These are phyloP conservation scores for Cordilura impudica DNA, from an alignment of 2,888 invertebrate genomes.

Conservation along the genomic window DNA sequence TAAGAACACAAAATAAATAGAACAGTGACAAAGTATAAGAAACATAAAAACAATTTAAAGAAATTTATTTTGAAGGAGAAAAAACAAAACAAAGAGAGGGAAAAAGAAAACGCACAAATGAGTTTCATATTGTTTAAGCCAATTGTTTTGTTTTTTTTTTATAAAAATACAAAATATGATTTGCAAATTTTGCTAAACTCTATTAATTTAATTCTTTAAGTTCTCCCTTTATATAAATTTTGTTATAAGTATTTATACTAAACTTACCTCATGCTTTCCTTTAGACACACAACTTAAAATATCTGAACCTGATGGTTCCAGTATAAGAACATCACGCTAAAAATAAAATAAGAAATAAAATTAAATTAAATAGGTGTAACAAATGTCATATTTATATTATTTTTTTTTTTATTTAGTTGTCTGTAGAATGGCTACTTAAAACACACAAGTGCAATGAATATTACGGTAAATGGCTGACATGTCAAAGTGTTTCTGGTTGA, in stretches of 20 bases:
- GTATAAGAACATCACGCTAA: slow-evolving; percentile 91
- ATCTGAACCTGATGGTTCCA: slow-evolving; percentile 89
- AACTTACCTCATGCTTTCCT: slow-evolving; percentile 93
- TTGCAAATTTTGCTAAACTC: slow-evolving; percentile 17
- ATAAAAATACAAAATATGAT: not conserved
- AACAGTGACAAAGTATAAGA: slow-evolving; percentile 30
- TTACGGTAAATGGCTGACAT: slow-evolving; percentile 34
- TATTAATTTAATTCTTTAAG: slow-evolving; percentile 41
- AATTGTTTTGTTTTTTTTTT: slow-evolving; percentile 37
- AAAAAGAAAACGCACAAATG: slow-evolving; percentile 52
- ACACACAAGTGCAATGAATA: slow-evolving; percentile 35
- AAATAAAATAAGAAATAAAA: slow-evolving; percentile 71
- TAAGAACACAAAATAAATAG: not conserved
- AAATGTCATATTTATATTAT: too few species aligned
- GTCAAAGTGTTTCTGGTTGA: slow-evolving; percentile 67
- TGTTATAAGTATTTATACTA: not conserved
- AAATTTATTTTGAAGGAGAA: slow-evolving; percentile 23
- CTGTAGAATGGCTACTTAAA: too few species aligned
- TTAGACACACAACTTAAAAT: slow-evolving; percentile 95
- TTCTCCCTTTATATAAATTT: slow-evolving; percentile 35
- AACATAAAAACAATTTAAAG: not conserved
- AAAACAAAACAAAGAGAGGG: slow-evolving; percentile 48
- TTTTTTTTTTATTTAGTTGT: too few species aligned
- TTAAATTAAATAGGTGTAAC: too few species aligned
- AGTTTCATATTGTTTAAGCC: slow-evolving; percentile 46